phyloP scores from a whole-genome alignment of 1,140 invertebrate species.

The Drosophila yakuba region DNA sequence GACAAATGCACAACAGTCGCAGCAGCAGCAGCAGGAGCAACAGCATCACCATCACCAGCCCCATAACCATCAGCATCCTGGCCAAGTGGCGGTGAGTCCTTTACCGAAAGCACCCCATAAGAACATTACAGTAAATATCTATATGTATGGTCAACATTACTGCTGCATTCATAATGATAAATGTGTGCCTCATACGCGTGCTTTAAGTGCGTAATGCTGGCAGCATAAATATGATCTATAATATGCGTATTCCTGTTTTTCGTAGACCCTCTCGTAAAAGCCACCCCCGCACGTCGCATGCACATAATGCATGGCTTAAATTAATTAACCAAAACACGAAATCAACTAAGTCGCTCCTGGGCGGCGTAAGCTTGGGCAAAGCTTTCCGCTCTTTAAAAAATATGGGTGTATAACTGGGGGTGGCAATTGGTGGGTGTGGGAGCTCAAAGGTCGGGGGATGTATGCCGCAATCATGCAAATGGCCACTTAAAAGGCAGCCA shows the following conservation, averaged over 20 bases:
- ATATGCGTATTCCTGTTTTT: too few species aligned
- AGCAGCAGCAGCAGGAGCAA: constrained; percentile 26
- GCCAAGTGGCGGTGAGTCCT: constrained; percentile 45
- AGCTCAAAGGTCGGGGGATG: constrained; percentile 11
- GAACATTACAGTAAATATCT: constrained; percentile 1
- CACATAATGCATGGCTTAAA: constrained; percentile 58
- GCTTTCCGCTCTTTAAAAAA: constrained; percentile 34
- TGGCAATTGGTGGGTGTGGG: neutral
- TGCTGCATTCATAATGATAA: too few species aligned
- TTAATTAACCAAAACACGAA: constrained; percentile 69
- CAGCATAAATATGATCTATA: too few species aligned
- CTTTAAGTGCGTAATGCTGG: too few species aligned
- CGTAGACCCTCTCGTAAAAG: neutral
- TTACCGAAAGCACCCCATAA: constrained; percentile 3
- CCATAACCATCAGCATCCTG: constrained; percentile 31
- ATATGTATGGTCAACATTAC: too few species aligned
- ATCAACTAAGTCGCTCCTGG: constrained; percentile 40
- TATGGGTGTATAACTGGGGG: constrained; percentile 1
- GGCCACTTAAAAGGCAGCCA: constrained; percentile 71
- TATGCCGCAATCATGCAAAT: constrained; percentile 74
- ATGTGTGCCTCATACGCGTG: too few species aligned
- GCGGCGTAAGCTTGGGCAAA: constrained; percentile 28
- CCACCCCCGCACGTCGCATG: constrained; percentile 15
- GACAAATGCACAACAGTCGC: constrained; percentile 47
- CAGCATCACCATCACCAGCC: constrained; percentile 22